Evolutionary conservation across 2,113 vertebrate genomes (phyloP), one percentile per base, ranked within the genome.

Genomic region (Pachyramphus minor): DNA sequence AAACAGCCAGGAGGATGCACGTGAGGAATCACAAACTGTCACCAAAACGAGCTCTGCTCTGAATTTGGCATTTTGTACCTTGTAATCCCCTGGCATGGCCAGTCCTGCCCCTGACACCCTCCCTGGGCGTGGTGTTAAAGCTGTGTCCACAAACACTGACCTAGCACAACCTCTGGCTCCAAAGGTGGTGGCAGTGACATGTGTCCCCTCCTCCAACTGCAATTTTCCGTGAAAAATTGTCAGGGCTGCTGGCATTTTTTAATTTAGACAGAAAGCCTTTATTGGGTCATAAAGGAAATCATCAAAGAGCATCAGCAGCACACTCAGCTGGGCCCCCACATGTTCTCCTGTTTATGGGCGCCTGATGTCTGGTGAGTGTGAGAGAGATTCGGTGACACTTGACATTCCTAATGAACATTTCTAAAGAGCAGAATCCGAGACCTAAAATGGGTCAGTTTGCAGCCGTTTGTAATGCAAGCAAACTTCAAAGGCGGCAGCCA

Each of bases 361-460:
- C 52, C 87, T 80, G 68, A 55, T 72, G 58, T 52, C 58, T 83
- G 76, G 20, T 20, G 82, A 91, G 84, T 2, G 33, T 56, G 31
- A 58, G 59, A 67, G 78, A 75, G 69, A 91, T 44, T 67, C 35
- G 0, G 64, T 10, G 82, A 68, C 77, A 85, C 78, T 75, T 82
- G 90, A 79, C 87, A 37, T 89, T 44, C 78, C 89, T 85, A 67
- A 96, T 84, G 87, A 84, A 87, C 78, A 72, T 39, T 75, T 91
- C 69, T 33, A 10, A 78, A 82, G 69, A 91, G 37, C 42, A 56
- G 12, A 59, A 84, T 24, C 4, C 0, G 0, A 93, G 87, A 23
- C 25, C 5, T 73, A 75, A 94, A 94, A 91, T 62, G 77, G 93
- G 93, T 95, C 95, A 75, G 87, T 91, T 91, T 91, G 74, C 81